phyloP scores from a whole-genome alignment of 2,113 vertebrate species.

The Anas platyrhynchos region DNA sequence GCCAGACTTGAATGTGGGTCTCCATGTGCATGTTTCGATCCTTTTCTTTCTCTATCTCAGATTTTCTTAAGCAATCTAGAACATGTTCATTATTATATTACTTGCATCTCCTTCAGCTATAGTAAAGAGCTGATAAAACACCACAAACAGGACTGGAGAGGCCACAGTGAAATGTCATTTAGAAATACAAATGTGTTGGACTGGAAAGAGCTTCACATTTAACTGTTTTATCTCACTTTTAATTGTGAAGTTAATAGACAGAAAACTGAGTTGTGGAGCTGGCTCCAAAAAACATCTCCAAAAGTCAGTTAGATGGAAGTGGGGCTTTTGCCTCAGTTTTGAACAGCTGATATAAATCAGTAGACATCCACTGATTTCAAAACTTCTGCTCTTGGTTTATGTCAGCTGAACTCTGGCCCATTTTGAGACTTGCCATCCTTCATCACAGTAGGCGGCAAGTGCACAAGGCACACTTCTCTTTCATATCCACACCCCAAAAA shows the following conservation, averaged over 20 bases:
- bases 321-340: slow-evolving; percentile 19
- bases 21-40: not conserved
- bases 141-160: not conserved
- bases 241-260: not conserved
- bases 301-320: not conserved
- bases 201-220: not conserved
- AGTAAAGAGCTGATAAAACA: not conserved
- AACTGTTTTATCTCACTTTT: not conserved
- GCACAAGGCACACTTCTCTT: not conserved
- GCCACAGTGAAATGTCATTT: not conserved
- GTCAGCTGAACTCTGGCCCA: slow-evolving; percentile 2
- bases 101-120: not conserved
- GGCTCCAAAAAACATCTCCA: not conserved
- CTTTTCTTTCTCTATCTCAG: not conserved
- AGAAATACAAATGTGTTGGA: not conserved
- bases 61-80: not conserved
- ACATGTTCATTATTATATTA: not conserved
- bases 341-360: slow-evolving; percentile 32
- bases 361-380: slow-evolving; percentile 27
- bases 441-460: not conserved
- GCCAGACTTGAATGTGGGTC: not conserved
- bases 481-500: fast-evolving
- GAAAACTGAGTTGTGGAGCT: not conserved
- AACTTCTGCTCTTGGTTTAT: not conserved
- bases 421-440: not conserved